Conservation (phyloP, 2,888 invertebrate species). For the Cephalotes varians region DNA sequence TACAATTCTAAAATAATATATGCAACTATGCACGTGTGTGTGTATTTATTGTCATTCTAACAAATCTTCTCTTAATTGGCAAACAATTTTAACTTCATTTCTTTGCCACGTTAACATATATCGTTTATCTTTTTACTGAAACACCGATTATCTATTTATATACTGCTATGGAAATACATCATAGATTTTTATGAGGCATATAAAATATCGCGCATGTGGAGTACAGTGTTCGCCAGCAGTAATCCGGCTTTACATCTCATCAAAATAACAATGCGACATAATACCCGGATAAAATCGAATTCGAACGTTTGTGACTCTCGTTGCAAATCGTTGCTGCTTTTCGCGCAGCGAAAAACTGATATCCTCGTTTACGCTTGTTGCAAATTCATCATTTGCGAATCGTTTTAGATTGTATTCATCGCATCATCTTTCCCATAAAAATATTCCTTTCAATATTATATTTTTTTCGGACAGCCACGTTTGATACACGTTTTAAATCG, state of each 20-base stretch:
- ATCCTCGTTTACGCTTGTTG: conserved; percentile 22
- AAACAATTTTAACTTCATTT: neutral
- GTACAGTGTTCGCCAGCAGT: conserved; percentile 63
- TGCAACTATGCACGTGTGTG: too few relatives aligned
- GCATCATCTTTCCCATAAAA: conserved; percentile 18
- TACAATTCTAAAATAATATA: neutral
- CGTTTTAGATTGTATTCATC: conserved; percentile 8
- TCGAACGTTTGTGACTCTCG: conserved; percentile 26
- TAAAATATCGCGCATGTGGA: conserved; percentile 27
- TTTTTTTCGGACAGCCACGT: neutral
- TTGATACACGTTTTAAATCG: neutral
- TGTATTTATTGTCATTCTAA: too few relatives aligned
- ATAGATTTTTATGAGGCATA: neutral
- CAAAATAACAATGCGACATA: conserved; percentile 64
- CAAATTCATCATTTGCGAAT: conserved; percentile 29
- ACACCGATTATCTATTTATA: neutral
- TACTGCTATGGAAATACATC: neutral
- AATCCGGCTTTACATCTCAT: conserved; percentile 74
- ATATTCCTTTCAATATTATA: conserved; percentile 4
- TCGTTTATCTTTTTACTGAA: conserved; percentile 14
- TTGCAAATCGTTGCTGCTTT: conserved; percentile 32
- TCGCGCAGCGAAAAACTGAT: conserved; percentile 33
- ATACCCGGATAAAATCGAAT: conserved; percentile 57
- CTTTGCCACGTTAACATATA: neutral
- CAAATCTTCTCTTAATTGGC: too few relatives aligned